Base-by-base conservation (phyloP, 2,888 invertebrate species). In the Desoria tigrina region DNA sequence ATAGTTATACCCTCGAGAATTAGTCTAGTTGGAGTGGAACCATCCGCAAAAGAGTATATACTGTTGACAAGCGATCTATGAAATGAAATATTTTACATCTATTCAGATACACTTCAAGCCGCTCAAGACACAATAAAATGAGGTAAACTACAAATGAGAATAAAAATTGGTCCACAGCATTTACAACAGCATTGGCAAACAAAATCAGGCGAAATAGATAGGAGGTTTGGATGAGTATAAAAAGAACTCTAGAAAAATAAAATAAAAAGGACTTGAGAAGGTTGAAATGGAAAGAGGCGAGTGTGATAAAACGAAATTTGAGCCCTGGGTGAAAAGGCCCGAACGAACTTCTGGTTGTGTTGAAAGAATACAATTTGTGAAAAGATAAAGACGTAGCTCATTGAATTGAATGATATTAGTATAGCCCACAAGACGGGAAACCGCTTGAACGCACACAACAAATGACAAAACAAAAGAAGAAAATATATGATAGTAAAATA, bases 401-500 rank as follows among this genome's bases (percentile, higher is more conserved):
- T 62, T 68, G 59, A 63, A 69, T 65, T 64, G 49, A 64, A 64
- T 58, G 59, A 59, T 58, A 54, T 62, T 64, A 56, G 55, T 14
- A 61, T n/a, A 65, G 42, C 42, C 60, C 67, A 65, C 67, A 65
- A 67, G 61, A 66, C 67, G 69, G 64, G 57, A 59, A 68, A 68
- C 66, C 66, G 71, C 71, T 60, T 67, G 61, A 65, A 42, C 57
- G 70, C 63, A 61, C 71, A 65, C 56, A 65, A 67, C 65, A 70
- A 67, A 70, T 63, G 65, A 56, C 65, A 51, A 42, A 67, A 70
- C 60, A 65, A 67, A 70, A 67, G 66, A 67, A 56, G 61, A 42
- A 65, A 59, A 42, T 27, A n/a, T n/a, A 57, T 42, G n/a, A 32
- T 32, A 27, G n/a, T 21, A 16, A 39, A 64, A 58, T 57, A 66